phyloP scores from a whole-genome alignment of 2,113 vertebrate genomes.

The Narcine bancroftii region DNA sequence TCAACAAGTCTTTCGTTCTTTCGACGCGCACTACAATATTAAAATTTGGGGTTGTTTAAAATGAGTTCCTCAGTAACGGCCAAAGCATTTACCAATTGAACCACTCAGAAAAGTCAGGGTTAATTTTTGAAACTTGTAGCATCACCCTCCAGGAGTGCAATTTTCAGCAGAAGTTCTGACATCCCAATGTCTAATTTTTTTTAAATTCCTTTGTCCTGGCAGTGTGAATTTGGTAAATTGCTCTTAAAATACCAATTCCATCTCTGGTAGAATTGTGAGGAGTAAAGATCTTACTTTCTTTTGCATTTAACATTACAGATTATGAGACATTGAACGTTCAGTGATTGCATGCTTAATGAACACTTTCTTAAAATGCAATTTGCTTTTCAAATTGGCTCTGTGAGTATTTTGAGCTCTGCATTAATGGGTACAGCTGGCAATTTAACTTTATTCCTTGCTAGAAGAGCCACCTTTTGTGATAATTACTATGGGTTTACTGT shows the following conservation, averaged over 20 bases:
- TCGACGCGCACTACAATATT: too few relatives aligned
- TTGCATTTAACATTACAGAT: conserved; percentile 10
- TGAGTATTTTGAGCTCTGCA: conserved; percentile 7
- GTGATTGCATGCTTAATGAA: background rate
- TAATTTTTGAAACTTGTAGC: background rate
- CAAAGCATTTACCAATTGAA: background rate
- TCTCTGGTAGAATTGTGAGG: background rate
- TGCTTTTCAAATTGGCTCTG: background rate
- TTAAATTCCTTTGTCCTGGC: background rate
- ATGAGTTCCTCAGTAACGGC: background rate
- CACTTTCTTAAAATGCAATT: background rate
- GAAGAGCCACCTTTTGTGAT: background rate
- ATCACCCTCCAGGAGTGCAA: background rate
- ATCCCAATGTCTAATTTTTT: background rate
- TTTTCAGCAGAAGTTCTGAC: background rate
- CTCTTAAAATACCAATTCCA: background rate
- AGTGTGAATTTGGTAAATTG: background rate
- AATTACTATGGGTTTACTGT: background rate
- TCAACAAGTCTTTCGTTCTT: too few relatives aligned
- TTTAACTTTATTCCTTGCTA: background rate
- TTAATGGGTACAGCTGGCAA: conserved; percentile 2
- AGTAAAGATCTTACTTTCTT: conserved; percentile 9
- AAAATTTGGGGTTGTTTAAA: background rate
- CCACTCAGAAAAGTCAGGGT: background rate
- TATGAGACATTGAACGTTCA: background rate